Evolutionary conservation across 2,797 vertebrate species (phyloP).

Genomic region (Aulostomus chinensis): DNA sequence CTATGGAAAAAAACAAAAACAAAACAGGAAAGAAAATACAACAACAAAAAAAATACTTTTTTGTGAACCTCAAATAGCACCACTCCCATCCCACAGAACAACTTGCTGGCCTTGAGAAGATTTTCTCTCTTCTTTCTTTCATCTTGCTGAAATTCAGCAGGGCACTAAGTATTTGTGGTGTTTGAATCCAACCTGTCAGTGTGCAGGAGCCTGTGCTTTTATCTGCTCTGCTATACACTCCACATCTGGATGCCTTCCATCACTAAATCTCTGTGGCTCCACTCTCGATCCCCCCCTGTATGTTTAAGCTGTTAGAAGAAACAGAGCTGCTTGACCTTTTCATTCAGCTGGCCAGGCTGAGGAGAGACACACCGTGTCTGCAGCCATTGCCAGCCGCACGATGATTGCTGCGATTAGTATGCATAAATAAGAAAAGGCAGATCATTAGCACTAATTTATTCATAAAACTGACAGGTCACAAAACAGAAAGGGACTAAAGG

Average conservation of each 20-base stretch:
- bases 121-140: conserved; percentile 54
- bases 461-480: conserved; percentile 77
- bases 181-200: conserved; percentile 82
- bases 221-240: conserved; percentile 68
- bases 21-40: too few species aligned
- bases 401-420: conserved; percentile 75
- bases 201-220: conserved; percentile 68
- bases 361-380: conserved; percentile 68
- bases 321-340: conserved; percentile 78
- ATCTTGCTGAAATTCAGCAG: conserved; percentile 70
- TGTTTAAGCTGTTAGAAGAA: conserved; percentile 81
- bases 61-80: conserved; percentile 21
- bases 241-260: conserved; percentile 83
- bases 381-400: conserved; percentile 32
- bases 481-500: conserved; percentile 70
- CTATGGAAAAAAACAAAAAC: conserved; percentile 13
- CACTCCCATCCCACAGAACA: conserved; percentile 20
- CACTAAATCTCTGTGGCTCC: conserved; percentile 78
- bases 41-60: too few species aligned
- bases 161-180: conserved; percentile 75
- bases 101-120: conserved; percentile 37
- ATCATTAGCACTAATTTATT: conserved; percentile 82
- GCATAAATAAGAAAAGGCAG: conserved; percentile 73
- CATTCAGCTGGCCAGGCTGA: conserved; percentile 68
- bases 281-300: conserved; percentile 59